These are phyloP conservation scores for Thaleichthys pacificus DNA, from an alignment of 2,797 vertebrate genomes.

Conservation along the genomic window DNA sequence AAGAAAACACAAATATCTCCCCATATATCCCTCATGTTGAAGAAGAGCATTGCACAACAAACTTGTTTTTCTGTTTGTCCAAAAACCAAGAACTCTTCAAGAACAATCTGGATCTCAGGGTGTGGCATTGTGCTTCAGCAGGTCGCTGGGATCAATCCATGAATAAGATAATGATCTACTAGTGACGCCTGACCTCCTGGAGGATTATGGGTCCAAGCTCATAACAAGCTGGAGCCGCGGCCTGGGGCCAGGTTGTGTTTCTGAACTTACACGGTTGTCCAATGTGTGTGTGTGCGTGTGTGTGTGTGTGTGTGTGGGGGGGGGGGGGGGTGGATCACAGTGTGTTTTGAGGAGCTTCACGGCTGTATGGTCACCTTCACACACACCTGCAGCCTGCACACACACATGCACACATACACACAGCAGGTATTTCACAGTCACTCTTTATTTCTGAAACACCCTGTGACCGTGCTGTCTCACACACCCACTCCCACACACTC, in stretches of 20 bases:
- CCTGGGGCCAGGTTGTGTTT: not conserved
- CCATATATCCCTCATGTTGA: too few relatives aligned
- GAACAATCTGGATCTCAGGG: not conserved
- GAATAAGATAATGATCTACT: too few relatives aligned
- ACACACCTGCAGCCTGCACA: slow-evolving; percentile 24
- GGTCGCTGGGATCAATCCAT: too few relatives aligned
- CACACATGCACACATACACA: slow-evolving; percentile 34
- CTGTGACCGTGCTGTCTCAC: slow-evolving; percentile 4
- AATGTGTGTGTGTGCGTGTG: not conserved
- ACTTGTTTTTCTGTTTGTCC: too few relatives aligned
- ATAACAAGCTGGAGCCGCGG: too few relatives aligned
- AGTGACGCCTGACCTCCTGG: too few relatives aligned
- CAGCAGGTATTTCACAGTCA: slow-evolving; percentile 54
- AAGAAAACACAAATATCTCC: not conserved
- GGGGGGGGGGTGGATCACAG: slow-evolving; percentile 30
- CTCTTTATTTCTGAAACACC: slow-evolving; percentile 23
- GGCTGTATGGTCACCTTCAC: slow-evolving; percentile 29
- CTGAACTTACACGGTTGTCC: not conserved
- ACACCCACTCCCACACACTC: too few relatives aligned
- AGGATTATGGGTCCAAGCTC: too few relatives aligned
- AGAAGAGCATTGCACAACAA: too few relatives aligned
- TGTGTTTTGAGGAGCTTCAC: slow-evolving; percentile 29
- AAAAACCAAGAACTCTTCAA: too few relatives aligned
- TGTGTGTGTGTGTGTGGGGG: not conserved
- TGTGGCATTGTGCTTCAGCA: not conserved